Evolutionary conservation across 2,888 invertebrate species (phyloP), one percentile per base, ranked within the genome.

Genomic region (Mamestra brassicae): DNA sequence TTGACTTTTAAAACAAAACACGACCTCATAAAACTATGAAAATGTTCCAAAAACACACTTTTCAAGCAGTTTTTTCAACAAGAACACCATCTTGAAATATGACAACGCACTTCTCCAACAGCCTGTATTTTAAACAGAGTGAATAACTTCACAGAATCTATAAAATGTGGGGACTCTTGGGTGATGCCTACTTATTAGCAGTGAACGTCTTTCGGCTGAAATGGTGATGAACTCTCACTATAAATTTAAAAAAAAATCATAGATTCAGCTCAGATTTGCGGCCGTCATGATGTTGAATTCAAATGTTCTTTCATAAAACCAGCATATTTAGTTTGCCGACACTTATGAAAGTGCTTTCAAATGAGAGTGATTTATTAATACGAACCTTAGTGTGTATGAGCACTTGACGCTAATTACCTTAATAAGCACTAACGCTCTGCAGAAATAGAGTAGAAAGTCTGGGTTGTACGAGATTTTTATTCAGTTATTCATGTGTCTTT

Each of bases 281-380:
- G 62, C 47, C 4, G 26, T 4, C 1, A 38, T 7, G 10, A 26
- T 8, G n/a, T 17, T 47, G 4, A 38, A 61, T 26, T 36, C 0
- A 0, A 52, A 66, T 36, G 7, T 5, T 47, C 34, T 57, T 13
- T 64, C 1, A 60, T 47, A 34, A 38, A 61, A 63, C 8, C 15
- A 13, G 11, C 34, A 34, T 34, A 57, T 63, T 71, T 36, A 47
- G 13, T 47, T 6, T 45, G 10, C 45, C 0, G 11, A 52, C 15
- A n/a, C 17, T 60, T 26, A 17, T 52, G 36, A 66, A 54, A n/a
- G n/a, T 15, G 7, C 34, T 78, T 75, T 78, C 13, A 68, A 78
- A 38, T 45, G 36, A 36, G 36, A 26, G 15, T 54, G 15, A 13
- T 55, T 54, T 65, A 52, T 52, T 38, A 26, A 58, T 36, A 10